A percentile compares a stretch with the other conserved stretches of the same genome.
phyloP scores from a whole-genome alignment of 2,113 vertebrate genomes.

The Anhinga anhinga region DNA sequence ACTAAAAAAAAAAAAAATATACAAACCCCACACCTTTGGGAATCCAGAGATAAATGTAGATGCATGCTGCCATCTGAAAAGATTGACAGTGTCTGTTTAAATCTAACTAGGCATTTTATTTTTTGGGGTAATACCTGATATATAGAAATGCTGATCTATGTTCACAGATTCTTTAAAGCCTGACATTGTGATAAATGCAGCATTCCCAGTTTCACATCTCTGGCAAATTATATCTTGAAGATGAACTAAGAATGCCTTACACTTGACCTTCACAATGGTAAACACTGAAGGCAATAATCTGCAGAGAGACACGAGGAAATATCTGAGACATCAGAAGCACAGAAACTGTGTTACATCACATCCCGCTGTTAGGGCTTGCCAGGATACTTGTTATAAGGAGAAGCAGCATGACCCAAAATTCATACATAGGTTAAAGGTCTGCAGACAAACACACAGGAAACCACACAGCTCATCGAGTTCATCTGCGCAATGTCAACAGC shows the following conservation, averaged over 20 bases:
- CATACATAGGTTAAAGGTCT: slow-evolving; percentile 34
- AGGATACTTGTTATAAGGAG: neutral
- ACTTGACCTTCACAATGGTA: neutral
- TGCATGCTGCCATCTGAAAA: neutral
- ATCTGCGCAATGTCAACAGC: neutral
- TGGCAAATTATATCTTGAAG: neutral
- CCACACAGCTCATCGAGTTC: neutral
- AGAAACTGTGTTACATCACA: slow-evolving; percentile 35
- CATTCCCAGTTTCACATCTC: neutral
- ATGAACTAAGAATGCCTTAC: slow-evolving; percentile 1
- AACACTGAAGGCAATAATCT: slow-evolving; percentile 4
- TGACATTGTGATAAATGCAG: neutral
- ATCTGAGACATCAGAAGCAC: slow-evolving; percentile 9
- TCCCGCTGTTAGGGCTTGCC: neutral
- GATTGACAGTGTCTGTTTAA: neutral
- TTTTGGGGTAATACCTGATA: neutral
- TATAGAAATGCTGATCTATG: neutral
- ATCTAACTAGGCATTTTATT: neutral
- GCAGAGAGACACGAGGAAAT: slow-evolving; percentile 13
- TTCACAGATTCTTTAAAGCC: neutral
- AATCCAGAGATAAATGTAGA: neutral
- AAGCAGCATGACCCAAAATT: neutral
- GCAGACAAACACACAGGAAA: slow-evolving; percentile 31
- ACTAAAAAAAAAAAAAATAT: neutral
- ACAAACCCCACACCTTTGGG: neutral